Percentiles rank a stretch among this genome's conserved stretches.
phyloP scores from a whole-genome alignment of 2,888 invertebrate genomes.

The Idaea biselata region DNA sequence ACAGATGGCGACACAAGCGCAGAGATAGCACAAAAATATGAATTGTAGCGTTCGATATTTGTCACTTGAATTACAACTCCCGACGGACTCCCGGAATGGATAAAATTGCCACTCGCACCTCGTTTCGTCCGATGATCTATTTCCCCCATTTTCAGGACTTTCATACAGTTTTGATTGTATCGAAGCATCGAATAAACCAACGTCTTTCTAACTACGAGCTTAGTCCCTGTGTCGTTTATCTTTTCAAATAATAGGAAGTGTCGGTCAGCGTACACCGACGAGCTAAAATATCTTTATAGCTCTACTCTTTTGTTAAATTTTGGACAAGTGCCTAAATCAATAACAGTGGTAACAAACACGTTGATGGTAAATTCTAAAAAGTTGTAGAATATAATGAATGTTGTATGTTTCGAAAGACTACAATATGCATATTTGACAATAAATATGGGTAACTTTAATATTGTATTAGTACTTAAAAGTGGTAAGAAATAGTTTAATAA shows the following conservation, averaged over 20 bases:
- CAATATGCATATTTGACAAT: too few species aligned
- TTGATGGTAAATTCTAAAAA: slow-evolving; percentile 6
- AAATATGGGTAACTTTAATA: too few species aligned
- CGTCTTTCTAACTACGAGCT: slow-evolving; percentile 2
- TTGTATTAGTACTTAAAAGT: too few species aligned
- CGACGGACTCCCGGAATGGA: slow-evolving; percentile 64
- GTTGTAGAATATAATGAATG: too few species aligned
- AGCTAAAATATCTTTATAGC: background rate
- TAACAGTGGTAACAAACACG: slow-evolving; percentile 1
- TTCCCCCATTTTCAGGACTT: slow-evolving; percentile 49
- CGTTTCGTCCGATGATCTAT: slow-evolving; percentile 69
- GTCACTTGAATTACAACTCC: slow-evolving; percentile 80
- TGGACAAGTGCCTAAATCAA: slow-evolving; percentile 1
- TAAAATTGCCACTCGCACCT: slow-evolving; percentile 66
- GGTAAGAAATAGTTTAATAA: too few species aligned
- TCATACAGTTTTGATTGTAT: slow-evolving; percentile 4
- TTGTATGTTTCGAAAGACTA: too few species aligned
- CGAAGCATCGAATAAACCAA: background rate
- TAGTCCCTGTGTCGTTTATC: background rate
- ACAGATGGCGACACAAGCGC: slow-evolving; percentile 77
- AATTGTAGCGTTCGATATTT: slow-evolving; percentile 80
- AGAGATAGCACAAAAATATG: slow-evolving; percentile 80
- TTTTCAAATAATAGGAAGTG: background rate
- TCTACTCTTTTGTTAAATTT: background rate
- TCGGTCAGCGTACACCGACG: background rate